phyloP scores from a whole-genome alignment of 2,888 invertebrate genomes.

The Morpho helenor region DNA sequence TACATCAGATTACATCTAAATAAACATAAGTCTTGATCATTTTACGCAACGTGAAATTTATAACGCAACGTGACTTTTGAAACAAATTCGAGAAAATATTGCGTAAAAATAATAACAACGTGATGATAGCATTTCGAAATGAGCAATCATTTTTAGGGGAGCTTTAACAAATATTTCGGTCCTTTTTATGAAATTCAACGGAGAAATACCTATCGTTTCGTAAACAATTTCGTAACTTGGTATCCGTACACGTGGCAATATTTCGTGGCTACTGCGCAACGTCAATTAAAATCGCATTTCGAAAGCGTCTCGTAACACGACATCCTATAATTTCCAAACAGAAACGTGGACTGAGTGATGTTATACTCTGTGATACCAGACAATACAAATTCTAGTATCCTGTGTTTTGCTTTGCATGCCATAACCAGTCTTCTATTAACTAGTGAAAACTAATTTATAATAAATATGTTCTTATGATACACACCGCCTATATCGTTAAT shows the following conservation, averaged over 20 bases:
- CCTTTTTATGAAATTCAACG: not conserved
- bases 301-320: constrained; percentile 53
- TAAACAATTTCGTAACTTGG: constrained; percentile 29
- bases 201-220: constrained; percentile 1
- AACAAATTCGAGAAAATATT: not conserved
- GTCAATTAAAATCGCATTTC: constrained; percentile 77
- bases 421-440: too few relatives aligned
- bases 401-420: not conserved
- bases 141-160: not conserved
- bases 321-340: constrained; percentile 43
- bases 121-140: not conserved
- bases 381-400: not conserved
- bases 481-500: too few relatives aligned
- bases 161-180: not conserved
- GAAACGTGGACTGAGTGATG: constrained; percentile 5
- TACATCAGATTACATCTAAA: too few relatives aligned
- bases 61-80: too few relatives aligned
- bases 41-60: too few relatives aligned
- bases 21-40: too few relatives aligned
- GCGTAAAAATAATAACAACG: not conserved
- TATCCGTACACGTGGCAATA: constrained; percentile 47
- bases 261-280: constrained; percentile 50
- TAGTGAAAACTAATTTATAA: too few relatives aligned
- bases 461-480: too few relatives aligned
- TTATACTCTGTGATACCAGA: not conserved